Conservation (phyloP, 1,140 invertebrate genomes). For the Diachasma alloeum region DNA sequence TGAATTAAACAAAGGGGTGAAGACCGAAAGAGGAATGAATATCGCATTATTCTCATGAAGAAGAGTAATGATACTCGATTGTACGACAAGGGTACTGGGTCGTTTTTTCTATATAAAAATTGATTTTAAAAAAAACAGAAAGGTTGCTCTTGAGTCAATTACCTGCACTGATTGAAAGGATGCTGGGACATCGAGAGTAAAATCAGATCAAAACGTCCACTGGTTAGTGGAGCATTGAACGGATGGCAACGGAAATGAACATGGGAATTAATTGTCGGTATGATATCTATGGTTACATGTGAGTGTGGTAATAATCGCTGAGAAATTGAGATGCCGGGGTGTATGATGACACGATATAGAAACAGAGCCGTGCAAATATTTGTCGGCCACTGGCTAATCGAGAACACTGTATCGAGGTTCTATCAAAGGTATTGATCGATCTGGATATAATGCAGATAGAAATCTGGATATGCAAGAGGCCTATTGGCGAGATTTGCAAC, state of each 20-base stretch:
- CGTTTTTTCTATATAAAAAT: background rate
- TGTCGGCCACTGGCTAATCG: constrained; percentile 27
- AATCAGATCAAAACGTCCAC: background rate
- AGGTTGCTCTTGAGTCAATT: background rate
- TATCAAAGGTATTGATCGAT: constrained; percentile 6
- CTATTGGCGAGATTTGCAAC: background rate
- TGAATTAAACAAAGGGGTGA: constrained; percentile 1
- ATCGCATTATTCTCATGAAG: constrained; percentile 12
- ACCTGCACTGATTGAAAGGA: background rate
- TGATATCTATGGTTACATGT: background rate
- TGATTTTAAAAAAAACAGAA: background rate
- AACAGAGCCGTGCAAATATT: constrained; percentile 28
- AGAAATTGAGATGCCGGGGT: constrained; percentile 19
- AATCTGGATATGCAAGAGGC: background rate
- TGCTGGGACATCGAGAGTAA: background rate
- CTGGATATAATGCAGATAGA: constrained; percentile 4
- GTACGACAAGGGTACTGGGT: too few species aligned
- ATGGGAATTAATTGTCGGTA: background rate
- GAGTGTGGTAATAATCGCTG: background rate
- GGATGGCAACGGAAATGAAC: background rate
- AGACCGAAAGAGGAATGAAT: constrained; percentile 15
- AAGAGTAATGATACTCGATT: constrained; percentile 14
- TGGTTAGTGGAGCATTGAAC: background rate
- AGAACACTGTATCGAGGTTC: constrained; percentile 7
- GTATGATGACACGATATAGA: constrained; percentile 24